A percentile compares a stretch with the other conserved stretches of the same genome.
Evolutionary conservation across 2,797 vertebrate species (phyloP).

Genomic region (Lindbergichthys nudifrons): DNA sequence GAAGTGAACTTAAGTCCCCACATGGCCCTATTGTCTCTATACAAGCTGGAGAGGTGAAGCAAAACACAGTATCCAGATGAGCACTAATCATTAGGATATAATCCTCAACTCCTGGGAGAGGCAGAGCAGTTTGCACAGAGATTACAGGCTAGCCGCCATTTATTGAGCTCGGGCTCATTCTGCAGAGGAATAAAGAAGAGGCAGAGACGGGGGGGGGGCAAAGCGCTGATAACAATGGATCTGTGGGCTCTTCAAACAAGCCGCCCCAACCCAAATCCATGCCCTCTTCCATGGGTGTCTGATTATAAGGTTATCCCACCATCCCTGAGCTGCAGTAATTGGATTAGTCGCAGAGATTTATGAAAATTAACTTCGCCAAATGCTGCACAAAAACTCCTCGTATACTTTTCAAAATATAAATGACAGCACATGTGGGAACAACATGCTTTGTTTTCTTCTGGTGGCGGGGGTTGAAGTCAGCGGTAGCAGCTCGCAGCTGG

Average conservation of each 20-base stretch:
- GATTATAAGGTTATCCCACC: slow-evolving; percentile 88
- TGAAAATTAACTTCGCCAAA: slow-evolving; percentile 87
- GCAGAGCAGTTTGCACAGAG: slow-evolving; percentile 83
- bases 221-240: slow-evolving; percentile 85
- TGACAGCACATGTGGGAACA: slow-evolving; percentile 54
- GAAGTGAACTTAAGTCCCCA: slow-evolving; percentile 66
- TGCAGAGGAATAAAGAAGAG: slow-evolving; percentile 83
- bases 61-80: slow-evolving; percentile 85
- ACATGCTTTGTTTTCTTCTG: slow-evolving; percentile 42
- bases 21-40: slow-evolving; percentile 74
- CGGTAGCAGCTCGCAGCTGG: slow-evolving; percentile 57
- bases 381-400: slow-evolving; percentile 73
- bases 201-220: slow-evolving; percentile 76
- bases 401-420: slow-evolving; percentile 79
- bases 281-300: slow-evolving; percentile 84
- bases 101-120: slow-evolving; percentile 83
- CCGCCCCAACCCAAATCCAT: slow-evolving; percentile 82
- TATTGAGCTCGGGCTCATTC: slow-evolving; percentile 83
- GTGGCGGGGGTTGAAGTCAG: slow-evolving; percentile 41
- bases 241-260: slow-evolving; percentile 85
- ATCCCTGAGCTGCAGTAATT: slow-evolving; percentile 86
- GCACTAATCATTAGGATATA: slow-evolving; percentile 87
- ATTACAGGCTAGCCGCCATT: slow-evolving; percentile 83
- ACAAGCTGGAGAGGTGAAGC: slow-evolving; percentile 80
- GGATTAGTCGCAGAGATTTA: slow-evolving; percentile 91